phyloP scores from a whole-genome alignment of 2,888 invertebrate species.

The Corythucha ciliata region DNA sequence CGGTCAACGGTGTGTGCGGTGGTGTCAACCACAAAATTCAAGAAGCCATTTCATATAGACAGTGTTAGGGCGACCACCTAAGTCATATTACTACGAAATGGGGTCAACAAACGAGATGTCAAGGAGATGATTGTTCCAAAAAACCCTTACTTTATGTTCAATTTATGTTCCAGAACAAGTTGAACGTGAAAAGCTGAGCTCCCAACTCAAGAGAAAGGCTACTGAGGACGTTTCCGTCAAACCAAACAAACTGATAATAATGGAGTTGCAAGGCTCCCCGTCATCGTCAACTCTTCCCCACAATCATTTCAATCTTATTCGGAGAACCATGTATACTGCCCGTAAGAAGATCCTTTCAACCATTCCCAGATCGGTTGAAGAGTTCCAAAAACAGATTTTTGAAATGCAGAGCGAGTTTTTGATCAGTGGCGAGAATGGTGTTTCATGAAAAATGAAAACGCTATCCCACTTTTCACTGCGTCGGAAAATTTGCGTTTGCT shows the following conservation, averaged over 20 bases:
- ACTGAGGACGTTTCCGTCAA: slow-evolving; percentile 7
- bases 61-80: too few species aligned
- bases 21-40: too few species aligned
- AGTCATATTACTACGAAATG: too few species aligned
- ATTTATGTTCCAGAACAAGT: slow-evolving; percentile 1
- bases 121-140: too few species aligned
- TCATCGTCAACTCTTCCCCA: slow-evolving; percentile 7
- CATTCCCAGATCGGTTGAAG: not conserved
- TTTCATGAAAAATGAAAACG: too few species aligned
- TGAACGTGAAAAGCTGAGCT: slow-evolving; percentile 3
- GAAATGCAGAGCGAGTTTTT: not conserved
- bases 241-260: slow-evolving; percentile 10
- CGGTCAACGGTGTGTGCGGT: too few species aligned
- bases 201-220: slow-evolving; percentile 6
- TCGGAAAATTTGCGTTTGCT: slow-evolving; percentile 9
- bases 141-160: too few species aligned
- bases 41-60: too few species aligned
- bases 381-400: not conserved
- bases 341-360: not conserved
- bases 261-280: slow-evolving; percentile 7
- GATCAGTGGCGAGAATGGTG: too few species aligned
- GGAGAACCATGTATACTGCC: not conserved
- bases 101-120: too few species aligned
- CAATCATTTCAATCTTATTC: slow-evolving; percentile 2
- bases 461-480: not conserved